Evolutionary conservation across 2,797 vertebrate genomes (phyloP).

Genomic region (Pseudochaenichthys georgianus): DNA sequence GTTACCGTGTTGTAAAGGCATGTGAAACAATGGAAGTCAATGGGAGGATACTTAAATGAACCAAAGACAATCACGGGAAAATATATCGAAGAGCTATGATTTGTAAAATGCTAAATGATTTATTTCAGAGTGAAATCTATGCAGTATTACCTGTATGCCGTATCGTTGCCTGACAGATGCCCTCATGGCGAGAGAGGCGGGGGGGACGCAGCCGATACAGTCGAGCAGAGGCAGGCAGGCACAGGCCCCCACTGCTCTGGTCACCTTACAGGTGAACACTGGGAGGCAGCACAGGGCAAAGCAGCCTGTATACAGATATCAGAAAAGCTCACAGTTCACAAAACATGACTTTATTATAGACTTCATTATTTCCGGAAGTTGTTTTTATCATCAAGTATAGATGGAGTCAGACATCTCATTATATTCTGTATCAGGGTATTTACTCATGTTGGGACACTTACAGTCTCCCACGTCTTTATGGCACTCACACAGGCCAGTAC

Average conservation of each 20-base stretch:
- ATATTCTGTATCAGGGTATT: not conserved
- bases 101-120: too few species aligned
- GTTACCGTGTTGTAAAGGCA: too few species aligned
- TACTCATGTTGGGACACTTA: conserved; percentile 56
- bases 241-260: conserved; percentile 70
- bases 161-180: conserved; percentile 78
- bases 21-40: not conserved
- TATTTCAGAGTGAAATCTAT: not conserved
- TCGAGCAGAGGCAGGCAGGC: conserved; percentile 81
- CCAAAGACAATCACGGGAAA: not conserved
- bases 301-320: conserved; percentile 68
- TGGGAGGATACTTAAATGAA: not conserved
- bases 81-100: too few species aligned
- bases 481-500: conserved; percentile 84
- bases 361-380: not conserved
- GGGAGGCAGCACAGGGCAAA: conserved; percentile 84
- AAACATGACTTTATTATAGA: not conserved
- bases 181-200: conserved; percentile 81
- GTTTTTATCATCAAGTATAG: too few species aligned
- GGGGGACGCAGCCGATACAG: conserved; percentile 77
- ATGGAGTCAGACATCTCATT: not conserved
- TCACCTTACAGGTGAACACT: conserved; percentile 82
- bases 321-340: not conserved
- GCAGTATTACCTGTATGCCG: conserved; percentile 74
- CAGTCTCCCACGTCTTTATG: conserved; percentile 82